Percentiles rank a stretch among this genome's conserved stretches.
These are phyloP conservation scores for Anarrhichthys ocellatus DNA, from an alignment of 2,113 vertebrate genomes.

Conservation along the genomic window DNA sequence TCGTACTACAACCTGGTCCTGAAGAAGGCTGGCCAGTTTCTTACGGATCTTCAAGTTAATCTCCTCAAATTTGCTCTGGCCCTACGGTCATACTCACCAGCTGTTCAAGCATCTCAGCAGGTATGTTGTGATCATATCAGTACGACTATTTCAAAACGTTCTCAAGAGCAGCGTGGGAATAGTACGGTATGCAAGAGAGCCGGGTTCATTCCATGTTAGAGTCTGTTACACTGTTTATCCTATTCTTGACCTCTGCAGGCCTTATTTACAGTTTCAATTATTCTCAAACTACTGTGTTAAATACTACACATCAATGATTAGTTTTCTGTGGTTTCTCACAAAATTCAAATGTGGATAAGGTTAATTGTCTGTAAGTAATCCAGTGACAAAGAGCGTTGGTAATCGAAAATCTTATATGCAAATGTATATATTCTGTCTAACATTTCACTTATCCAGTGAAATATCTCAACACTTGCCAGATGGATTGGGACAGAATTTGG, in stretches of 20 bases:
- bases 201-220: neutral
- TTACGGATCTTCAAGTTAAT: constrained; percentile 90
- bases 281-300: constrained; percentile 25
- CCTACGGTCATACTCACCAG: constrained; percentile 90
- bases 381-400: too few species aligned
- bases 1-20: constrained; percentile 94
- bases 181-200: neutral
- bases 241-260: neutral
- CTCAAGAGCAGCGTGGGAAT: neutral
- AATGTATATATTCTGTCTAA: neutral
- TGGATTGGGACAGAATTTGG: neutral
- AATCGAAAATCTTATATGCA: neutral
- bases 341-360: constrained; percentile 24
- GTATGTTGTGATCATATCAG: constrained; percentile 73
- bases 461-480: neutral
- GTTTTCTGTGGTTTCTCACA: constrained; percentile 34
- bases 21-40: constrained; percentile 96
- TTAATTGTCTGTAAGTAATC: constrained; percentile 42
- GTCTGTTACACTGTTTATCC: neutral
- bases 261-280: constrained; percentile 23
- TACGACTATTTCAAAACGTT: neutral
- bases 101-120: constrained; percentile 93
- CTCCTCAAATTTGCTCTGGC: constrained; percentile 92
- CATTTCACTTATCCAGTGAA: neutral
- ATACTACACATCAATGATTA: constrained; percentile 8